Percentiles rank a stretch among this genome's conserved stretches.
Conservation (phyloP, 2,113 vertebrate genomes). For the Pelmatolapia mariae region DNA sequence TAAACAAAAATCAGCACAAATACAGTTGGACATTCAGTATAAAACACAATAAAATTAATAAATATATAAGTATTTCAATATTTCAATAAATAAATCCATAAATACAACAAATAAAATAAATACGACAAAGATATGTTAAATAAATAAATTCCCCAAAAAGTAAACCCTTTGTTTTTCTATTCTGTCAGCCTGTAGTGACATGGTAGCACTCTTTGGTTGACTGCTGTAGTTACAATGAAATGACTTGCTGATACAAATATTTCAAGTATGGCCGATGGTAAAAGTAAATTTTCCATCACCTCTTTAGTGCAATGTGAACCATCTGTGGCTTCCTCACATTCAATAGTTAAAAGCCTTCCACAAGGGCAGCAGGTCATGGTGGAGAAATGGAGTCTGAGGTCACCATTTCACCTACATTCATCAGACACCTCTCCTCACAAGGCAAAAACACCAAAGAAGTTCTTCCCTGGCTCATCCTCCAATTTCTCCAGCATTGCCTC, state of each 20-base stretch:
- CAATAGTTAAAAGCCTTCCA: not conserved
- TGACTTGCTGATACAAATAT: not conserved
- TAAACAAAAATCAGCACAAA: not conserved
- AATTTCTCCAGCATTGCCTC: not conserved
- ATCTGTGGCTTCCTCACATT: not conserved
- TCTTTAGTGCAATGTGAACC: not conserved
- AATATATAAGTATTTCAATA: not conserved
- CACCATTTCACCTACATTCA: not conserved
- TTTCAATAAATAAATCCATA: not conserved
- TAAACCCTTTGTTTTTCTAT: not conserved
- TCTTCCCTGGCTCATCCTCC: slow-evolving; percentile 33
- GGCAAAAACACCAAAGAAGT: slow-evolving; percentile 71
- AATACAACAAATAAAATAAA: slow-evolving; percentile 9
- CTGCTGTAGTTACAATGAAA: not conserved
- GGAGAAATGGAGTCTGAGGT: not conserved
- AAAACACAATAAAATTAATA: not conserved
- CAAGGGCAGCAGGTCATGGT: not conserved
- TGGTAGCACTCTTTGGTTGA: not conserved
- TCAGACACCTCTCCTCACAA: slow-evolving; percentile 31
- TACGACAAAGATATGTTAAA: not conserved
- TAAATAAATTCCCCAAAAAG: not conserved
- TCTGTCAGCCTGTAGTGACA: slow-evolving; percentile 8
- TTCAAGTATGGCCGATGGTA: not conserved
- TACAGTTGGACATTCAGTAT: not conserved
- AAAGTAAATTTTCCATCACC: not conserved